Percentiles rank a stretch among this genome's conserved stretches.
Conservation (phyloP, 1,140 invertebrate species). For the Drosophila arawakana region DNA sequence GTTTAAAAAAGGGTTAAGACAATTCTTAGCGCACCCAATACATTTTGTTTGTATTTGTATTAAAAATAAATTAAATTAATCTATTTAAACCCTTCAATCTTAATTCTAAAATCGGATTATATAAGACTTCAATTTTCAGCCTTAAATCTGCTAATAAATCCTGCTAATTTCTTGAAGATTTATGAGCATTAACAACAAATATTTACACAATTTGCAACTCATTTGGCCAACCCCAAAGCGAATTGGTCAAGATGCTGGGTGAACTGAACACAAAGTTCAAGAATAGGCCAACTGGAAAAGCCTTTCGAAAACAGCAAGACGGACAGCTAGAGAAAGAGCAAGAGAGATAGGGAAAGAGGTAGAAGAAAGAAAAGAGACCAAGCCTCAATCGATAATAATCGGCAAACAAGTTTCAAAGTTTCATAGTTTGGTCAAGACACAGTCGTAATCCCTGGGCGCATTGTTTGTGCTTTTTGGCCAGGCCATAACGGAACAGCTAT, state of each 20-base stretch:
- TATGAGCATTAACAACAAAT: slow-evolving; percentile 27
- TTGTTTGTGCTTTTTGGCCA: slow-evolving; percentile 40
- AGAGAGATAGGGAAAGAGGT: slow-evolving; percentile 23
- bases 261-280: slow-evolving; percentile 41
- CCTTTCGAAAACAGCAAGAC: slow-evolving; percentile 33
- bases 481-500: slow-evolving; percentile 70
- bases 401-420: slow-evolving; percentile 70
- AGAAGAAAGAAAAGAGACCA: slow-evolving; percentile 47
- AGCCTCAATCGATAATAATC: slow-evolving; percentile 71
- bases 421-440: slow-evolving; percentile 42
- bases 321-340: slow-evolving; percentile 30
- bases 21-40: no score
- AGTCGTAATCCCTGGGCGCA: slow-evolving; percentile 71
- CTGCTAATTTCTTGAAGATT: slow-evolving; percentile 5
- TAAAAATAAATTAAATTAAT: no score
- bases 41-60: no score
- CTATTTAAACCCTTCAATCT: no score
- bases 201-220: slow-evolving; percentile 44
- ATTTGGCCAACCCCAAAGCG: slow-evolving; percentile 36
- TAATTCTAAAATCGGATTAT: no score
- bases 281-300: slow-evolving; percentile 62
- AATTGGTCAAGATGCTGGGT: slow-evolving; percentile 18
- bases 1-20: neutral
- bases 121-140: no score
- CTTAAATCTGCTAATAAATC: no score